phyloP scores from a whole-genome alignment of 2,797 vertebrate species.

The Anas acuta region DNA sequence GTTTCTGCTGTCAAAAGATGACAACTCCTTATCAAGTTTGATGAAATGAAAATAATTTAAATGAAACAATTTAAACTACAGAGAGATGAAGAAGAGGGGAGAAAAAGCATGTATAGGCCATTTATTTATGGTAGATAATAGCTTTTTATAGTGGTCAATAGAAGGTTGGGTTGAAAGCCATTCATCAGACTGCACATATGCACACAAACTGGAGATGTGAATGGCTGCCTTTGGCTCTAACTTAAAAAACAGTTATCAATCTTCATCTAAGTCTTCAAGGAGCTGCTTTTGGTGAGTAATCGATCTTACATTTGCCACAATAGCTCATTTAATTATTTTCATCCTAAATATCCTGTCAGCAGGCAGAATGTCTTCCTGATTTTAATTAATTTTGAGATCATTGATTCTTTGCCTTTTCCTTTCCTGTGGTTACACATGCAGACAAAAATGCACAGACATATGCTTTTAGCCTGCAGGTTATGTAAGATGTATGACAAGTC shows the following conservation, averaged over 20 bases:
- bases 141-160: slow-evolving; percentile 29
- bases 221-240: slow-evolving; percentile 53
- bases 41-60: neutral
- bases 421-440: slow-evolving; percentile 40
- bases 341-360: slow-evolving; percentile 73
- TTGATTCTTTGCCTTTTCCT: slow-evolving; percentile 64
- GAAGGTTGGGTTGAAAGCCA: neutral
- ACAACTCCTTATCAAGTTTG: neutral
- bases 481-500: slow-evolving; percentile 36
- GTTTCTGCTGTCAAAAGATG: neutral
- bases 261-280: slow-evolving; percentile 62
- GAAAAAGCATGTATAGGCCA: neutral
- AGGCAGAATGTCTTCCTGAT: slow-evolving; percentile 62
- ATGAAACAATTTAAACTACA: neutral
- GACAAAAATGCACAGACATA: slow-evolving; percentile 14
- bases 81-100: neutral
- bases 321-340: slow-evolving; percentile 78
- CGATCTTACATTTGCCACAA: slow-evolving; percentile 73
- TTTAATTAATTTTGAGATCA: slow-evolving; percentile 76
- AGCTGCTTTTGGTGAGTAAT: slow-evolving; percentile 65
- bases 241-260: slow-evolving; percentile 57
- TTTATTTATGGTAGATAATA: slow-evolving; percentile 24
- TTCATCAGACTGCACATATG: slow-evolving; percentile 23
- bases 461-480: slow-evolving; percentile 21
- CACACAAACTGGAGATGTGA: slow-evolving; percentile 17